Evolutionary conservation across 2,113 vertebrate species (phyloP).

Genomic region (Strix uralensis): DNA sequence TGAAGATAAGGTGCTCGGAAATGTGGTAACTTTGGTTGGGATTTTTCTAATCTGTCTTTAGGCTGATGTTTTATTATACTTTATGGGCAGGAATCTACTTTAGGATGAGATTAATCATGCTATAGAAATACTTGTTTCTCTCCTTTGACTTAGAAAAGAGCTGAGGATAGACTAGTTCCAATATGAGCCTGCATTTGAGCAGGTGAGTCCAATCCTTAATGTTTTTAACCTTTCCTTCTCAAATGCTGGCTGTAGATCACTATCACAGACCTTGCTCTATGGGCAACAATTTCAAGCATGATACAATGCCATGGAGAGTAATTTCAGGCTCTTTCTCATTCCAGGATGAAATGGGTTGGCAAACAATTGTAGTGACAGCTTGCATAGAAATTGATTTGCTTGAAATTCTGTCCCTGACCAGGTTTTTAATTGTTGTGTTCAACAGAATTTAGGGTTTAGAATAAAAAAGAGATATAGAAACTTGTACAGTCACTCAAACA

Average conservation of each 20-base stretch:
- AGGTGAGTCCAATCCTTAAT: not conserved
- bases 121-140: not conserved
- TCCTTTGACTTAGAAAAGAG: not conserved
- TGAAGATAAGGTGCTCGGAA: not conserved
- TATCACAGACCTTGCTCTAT: not conserved
- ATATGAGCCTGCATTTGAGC: not conserved
- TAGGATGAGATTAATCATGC: not conserved
- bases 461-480: not conserved
- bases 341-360: constrained; percentile 35
- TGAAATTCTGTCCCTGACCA: constrained; percentile 14
- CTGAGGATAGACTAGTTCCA: not conserved
- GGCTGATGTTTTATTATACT: not conserved
- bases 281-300: not conserved
- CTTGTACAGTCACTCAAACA: not conserved
- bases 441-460: not conserved
- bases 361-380: constrained; percentile 37
- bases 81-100: not conserved
- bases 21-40: not conserved
- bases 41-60: not conserved
- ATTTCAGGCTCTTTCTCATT: constrained; percentile 25
- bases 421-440: constrained; percentile 19
- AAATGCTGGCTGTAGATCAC: not conserved
- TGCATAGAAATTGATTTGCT: constrained; percentile 17
- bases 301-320: not conserved
- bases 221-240: not conserved